Base-by-base conservation (phyloP, 2,797 vertebrate genomes). In the Australoheros facetus region DNA sequence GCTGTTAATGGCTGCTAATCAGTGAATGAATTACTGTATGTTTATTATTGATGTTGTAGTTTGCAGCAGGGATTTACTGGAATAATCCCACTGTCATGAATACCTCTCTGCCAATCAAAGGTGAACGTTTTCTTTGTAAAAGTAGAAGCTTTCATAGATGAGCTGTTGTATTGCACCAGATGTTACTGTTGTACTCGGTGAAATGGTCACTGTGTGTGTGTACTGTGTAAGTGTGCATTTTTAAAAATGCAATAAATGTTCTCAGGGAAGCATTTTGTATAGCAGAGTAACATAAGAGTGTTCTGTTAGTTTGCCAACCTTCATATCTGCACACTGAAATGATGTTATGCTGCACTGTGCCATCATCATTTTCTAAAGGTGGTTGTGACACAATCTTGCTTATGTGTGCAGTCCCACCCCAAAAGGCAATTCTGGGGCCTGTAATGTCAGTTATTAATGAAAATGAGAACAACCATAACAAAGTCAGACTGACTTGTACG, bases 241-340 rank as follows among this genome's bases (percentile, higher is more conserved):
- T 66, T 12, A 64, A 66, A 66, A 48, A 45, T 48, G 62, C 42
- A 66, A 48, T 58, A 55, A 17, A 64, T 57, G 7, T 51, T 79
- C 53, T 76, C 79, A 77, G 73, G 56, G 53, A 79, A 64, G 13
- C 17, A 19, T 78, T 17, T 54, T 59, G 34, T 42, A n/a, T 11
- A 4, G 5, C 2, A 48, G 4, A 30, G 37, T 37, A 37, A 37
- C 37, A 37, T 11, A 37, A 42, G 39, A 21, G 9, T 32, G 12
- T 53, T 75, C 3, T 12, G 34, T 39, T 3, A 14, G 13, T 69
- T 73, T 60, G 11, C 8, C 34, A 19, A 45, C 28, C 9, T 58
- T 28, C 4, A 45, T 69, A 2, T 72, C 16, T 66, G 12, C 62
- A 48, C 42, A 19, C 19, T 66, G 28, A 66, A 66, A 17, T 17